Conservation (phyloP, 2,113 vertebrate genomes). For the Glaucidium brasilianum region DNA sequence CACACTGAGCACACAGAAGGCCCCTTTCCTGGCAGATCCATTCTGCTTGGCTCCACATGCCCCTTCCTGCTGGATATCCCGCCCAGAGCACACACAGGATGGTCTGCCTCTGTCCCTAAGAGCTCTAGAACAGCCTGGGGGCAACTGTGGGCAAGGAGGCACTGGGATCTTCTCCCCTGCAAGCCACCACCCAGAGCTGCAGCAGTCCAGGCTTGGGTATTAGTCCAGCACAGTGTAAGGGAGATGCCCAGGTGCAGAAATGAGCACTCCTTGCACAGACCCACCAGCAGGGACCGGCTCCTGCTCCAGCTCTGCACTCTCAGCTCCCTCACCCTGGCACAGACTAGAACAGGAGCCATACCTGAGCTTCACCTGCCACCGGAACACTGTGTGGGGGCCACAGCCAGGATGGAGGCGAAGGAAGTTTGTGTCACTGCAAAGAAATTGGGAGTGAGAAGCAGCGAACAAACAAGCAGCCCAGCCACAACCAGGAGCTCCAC, state of each 20-base stretch:
- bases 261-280: not conserved
- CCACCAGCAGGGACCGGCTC: not conserved
- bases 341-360: not conserved
- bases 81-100: not conserved
- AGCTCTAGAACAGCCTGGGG: not conserved
- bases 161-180: not conserved
- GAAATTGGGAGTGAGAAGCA: not conserved
- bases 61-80: not conserved
- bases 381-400: constrained; percentile 90
- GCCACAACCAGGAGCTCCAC: not conserved
- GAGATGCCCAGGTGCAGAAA: not conserved
- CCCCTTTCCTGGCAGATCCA: not conserved
- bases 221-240: not conserved
- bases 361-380: constrained; percentile 99
- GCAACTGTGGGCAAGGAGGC: not conserved
- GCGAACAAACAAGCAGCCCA: not conserved
- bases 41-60: not conserved
- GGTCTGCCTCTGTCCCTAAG: not conserved
- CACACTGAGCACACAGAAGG: not conserved
- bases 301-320: not conserved
- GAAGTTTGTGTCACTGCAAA: constrained; percentile 85
- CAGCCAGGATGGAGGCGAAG: constrained; percentile 89
- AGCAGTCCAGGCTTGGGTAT: not conserved
- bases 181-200: not conserved
- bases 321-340: not conserved